phyloP scores from a whole-genome alignment of 2,113 vertebrate species.

The Nanorana parkeri region DNA sequence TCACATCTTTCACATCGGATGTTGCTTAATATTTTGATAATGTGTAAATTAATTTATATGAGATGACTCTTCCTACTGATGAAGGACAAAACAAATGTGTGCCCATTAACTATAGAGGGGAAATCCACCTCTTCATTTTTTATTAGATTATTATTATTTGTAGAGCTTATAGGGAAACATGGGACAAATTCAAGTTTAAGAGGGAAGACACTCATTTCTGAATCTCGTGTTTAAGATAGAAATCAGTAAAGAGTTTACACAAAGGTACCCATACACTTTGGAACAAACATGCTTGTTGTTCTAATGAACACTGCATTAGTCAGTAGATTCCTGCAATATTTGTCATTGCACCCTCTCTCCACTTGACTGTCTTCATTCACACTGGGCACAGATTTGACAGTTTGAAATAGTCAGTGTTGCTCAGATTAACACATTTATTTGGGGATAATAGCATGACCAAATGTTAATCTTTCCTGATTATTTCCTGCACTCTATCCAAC shows the following conservation, averaged over 20 bases:
- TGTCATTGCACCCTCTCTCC: not conserved
- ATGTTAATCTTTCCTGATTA: constrained; percentile 44
- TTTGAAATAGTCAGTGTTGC: constrained; percentile 37
- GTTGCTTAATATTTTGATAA: too few species aligned
- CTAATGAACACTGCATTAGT: not conserved
- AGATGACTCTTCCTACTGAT: too few species aligned
- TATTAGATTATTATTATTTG: too few species aligned
- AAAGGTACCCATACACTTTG: not conserved
- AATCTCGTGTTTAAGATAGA: not conserved
- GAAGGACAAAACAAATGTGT: too few species aligned
- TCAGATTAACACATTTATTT: constrained; percentile 38
- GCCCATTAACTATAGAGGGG: too few species aligned
- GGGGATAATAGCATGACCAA: constrained; percentile 37
- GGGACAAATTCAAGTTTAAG: too few species aligned
- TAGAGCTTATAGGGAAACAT: too few species aligned
- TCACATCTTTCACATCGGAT: too few species aligned
- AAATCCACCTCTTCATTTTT: too few species aligned
- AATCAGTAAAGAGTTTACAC: not conserved
- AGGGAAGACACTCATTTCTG: too few species aligned
- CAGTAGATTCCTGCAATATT: constrained; percentile 16
- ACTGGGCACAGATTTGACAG: constrained; percentile 7
- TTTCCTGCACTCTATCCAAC: constrained; percentile 26
- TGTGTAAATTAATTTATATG: too few species aligned
- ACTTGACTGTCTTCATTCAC: not conserved
- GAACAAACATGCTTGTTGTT: constrained; percentile 1